A percentile compares a stretch with the other conserved stretches of the same genome.
These are phyloP conservation scores for Globodera rostochiensis DNA, from an alignment of 1,140 invertebrate species.

Conservation along the genomic window DNA sequence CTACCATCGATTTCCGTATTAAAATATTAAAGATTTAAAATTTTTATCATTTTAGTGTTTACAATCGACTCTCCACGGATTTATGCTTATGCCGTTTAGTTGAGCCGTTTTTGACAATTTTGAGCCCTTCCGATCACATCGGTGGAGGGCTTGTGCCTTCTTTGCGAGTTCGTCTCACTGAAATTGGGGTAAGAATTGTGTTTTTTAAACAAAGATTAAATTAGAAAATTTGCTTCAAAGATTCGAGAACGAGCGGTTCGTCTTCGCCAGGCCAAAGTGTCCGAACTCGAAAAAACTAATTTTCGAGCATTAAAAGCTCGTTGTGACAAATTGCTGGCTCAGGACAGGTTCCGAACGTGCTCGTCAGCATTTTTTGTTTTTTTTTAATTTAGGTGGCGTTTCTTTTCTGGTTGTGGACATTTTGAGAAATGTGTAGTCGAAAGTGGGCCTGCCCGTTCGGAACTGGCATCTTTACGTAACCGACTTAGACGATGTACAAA, in stretches of 20 bases:
- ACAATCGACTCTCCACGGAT: slow-evolving; percentile 44
- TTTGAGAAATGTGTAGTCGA: slow-evolving; percentile 44
- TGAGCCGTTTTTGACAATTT: slow-evolving; percentile 37
- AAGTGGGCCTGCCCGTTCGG: slow-evolving; percentile 36
- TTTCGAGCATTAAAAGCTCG: slow-evolving; percentile 26
- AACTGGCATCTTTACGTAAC: slow-evolving; percentile 42
- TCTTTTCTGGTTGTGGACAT: slow-evolving; percentile 43
- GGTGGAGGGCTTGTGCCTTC: not conserved
- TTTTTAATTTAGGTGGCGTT: slow-evolving; percentile 14
- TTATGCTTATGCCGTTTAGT: slow-evolving; percentile 38
- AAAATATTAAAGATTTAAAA: slow-evolving; percentile 10
- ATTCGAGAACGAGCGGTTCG: not conserved
- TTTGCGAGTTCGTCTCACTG: slow-evolving; percentile 3
- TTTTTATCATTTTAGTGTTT: slow-evolving; percentile 32
- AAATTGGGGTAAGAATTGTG: slow-evolving; percentile 13
- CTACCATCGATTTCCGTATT: not conserved
- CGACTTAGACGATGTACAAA: slow-evolving; percentile 34
- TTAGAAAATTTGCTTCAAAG: slow-evolving; percentile 23
- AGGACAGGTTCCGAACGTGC: not conserved
- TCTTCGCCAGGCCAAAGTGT: slow-evolving; percentile 26
- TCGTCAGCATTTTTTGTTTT: not conserved
- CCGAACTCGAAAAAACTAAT: slow-evolving; percentile 1
- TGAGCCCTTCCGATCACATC: slow-evolving; percentile 18
- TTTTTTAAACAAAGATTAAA: too few relatives aligned
- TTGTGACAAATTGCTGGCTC: slow-evolving; percentile 24